phyloP scores from a whole-genome alignment of 2,113 vertebrate genomes.

The Ochotona curzoniae region DNA sequence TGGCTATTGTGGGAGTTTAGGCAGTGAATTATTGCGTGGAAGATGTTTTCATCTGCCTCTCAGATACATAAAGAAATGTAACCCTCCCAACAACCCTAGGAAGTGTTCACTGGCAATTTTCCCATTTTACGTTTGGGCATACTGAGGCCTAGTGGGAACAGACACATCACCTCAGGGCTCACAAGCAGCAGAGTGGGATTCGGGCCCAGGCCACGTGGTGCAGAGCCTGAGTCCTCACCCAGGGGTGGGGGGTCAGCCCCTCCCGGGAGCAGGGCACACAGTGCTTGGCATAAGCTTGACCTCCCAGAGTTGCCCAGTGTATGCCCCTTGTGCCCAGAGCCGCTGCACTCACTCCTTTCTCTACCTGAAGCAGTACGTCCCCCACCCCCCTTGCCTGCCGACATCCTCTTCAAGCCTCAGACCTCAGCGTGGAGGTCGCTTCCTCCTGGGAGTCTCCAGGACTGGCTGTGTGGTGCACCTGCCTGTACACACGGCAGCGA shows the following conservation, averaged over 20 bases:
- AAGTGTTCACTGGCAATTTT: not conserved
- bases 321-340: not conserved
- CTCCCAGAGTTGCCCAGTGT: not conserved
- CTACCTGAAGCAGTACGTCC: not conserved
- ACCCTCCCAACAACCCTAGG: not conserved
- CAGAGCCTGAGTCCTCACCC: not conserved
- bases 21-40: too few species aligned
- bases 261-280: not conserved
- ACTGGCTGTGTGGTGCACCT: not conserved
- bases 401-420: not conserved
- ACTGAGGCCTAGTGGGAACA: not conserved
- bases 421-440: not conserved
- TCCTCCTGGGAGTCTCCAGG: not conserved
- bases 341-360: not conserved
- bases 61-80: too few species aligned
- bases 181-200: not conserved
- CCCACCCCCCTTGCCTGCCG: not conserved
- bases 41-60: too few species aligned
- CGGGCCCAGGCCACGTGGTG: not conserved
- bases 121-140: not conserved
- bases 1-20: too few species aligned
- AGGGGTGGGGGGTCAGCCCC: not conserved
- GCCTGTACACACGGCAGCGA: rapidly evolving
- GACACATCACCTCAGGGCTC: not conserved
- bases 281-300: not conserved